phyloP scores from a whole-genome alignment of 2,113 vertebrate species.

The Trematocara unimaculatum region DNA sequence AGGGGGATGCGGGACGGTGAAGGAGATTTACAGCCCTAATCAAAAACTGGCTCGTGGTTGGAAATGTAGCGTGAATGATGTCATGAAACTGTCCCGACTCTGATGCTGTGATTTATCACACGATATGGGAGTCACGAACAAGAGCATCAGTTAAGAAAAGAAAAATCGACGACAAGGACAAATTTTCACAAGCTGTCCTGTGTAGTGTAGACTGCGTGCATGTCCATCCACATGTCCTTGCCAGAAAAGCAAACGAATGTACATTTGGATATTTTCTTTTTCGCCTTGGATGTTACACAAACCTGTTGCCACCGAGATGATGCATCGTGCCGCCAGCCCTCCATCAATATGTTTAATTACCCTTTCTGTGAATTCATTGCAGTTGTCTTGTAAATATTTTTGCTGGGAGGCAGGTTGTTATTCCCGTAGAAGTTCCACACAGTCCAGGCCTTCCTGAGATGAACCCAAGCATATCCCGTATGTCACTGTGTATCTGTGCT shows the following conservation, averaged over 20 bases:
- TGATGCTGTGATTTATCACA: constrained; percentile 70
- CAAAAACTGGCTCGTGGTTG: constrained; percentile 65
- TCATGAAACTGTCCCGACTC: constrained; percentile 69
- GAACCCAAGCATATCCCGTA: constrained; percentile 60
- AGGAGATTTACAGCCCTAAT: constrained; percentile 78
- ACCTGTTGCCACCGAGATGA: constrained; percentile 46
- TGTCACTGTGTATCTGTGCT: constrained; percentile 63
- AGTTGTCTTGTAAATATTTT: constrained; percentile 49
- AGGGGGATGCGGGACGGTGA: background rate
- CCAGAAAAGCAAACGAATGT: constrained; percentile 49
- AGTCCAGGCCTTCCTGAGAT: constrained; percentile 67
- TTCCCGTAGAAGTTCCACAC: constrained; percentile 16
- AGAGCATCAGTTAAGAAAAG: background rate
- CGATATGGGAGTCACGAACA: constrained; percentile 43
- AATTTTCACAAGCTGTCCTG: constrained; percentile 39
- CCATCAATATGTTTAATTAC: constrained; percentile 66
- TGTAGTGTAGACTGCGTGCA: constrained; percentile 13
- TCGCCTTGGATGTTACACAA: constrained; percentile 48
- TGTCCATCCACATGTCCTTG: background rate
- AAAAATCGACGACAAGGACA: constrained; percentile 27
- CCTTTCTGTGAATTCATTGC: constrained; percentile 26
- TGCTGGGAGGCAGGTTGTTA: constrained; percentile 29
- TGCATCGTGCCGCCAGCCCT: constrained; percentile 35
- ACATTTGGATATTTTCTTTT: constrained; percentile 62
- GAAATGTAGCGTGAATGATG: constrained; percentile 77